Conservation (phyloP, 2,888 invertebrate species). For the Orchestes rusci region DNA sequence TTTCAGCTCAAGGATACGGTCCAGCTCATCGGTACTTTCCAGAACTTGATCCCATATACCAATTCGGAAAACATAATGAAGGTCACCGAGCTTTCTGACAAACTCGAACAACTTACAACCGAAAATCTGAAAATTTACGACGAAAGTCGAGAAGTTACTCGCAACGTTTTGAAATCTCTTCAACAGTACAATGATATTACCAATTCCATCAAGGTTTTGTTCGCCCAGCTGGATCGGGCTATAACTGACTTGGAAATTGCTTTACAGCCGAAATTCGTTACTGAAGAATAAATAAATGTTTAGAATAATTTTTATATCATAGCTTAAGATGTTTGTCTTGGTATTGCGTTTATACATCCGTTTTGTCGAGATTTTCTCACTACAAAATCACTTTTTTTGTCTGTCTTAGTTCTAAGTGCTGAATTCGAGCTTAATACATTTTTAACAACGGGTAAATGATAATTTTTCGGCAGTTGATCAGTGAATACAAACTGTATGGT, state of each 20-base stretch:
- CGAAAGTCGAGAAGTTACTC: constrained; percentile 39
- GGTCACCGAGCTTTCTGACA: constrained; percentile 43
- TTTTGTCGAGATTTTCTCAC: no score
- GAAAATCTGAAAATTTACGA: constrained; percentile 42
- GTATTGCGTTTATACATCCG: no score
- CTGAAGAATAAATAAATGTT: constrained; percentile 18
- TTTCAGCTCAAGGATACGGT: constrained; percentile 39
- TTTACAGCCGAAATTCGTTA: constrained; percentile 33
- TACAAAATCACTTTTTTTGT: no score
- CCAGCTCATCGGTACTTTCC: constrained; percentile 39
- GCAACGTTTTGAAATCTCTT: constrained; percentile 42
- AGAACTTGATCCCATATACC: constrained; percentile 41
- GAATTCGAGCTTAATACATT: no score
- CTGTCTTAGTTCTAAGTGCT: no score
- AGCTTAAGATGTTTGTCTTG: not conserved
- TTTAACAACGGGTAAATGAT: no score
- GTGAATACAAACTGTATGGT: no score
- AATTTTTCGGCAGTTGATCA: no score
- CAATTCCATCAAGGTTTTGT: constrained; percentile 44
- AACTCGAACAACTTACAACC: constrained; percentile 42
- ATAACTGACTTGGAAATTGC: constrained; percentile 44
- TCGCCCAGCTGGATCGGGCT: constrained; percentile 44
- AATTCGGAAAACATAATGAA: constrained; percentile 43
- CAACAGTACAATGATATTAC: constrained; percentile 47
- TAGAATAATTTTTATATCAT: no score